Conservation (phyloP, 2,797 vertebrate species). For the Amniataba percoides region DNA sequence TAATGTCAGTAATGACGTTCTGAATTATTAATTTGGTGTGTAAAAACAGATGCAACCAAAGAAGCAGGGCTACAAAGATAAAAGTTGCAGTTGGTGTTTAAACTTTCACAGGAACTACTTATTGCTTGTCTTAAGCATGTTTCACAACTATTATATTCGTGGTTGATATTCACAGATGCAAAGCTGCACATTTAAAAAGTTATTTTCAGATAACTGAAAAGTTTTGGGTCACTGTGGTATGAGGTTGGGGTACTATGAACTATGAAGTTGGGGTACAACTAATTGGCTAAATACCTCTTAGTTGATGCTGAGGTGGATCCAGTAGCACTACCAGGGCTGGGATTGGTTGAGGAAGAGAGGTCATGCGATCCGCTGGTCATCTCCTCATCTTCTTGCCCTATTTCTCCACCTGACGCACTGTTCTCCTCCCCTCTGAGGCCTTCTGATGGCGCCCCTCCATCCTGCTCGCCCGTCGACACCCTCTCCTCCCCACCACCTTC, state of each 20-base stretch:
- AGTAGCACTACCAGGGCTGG: constrained; percentile 74
- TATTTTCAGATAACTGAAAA: not conserved
- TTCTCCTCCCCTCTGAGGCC: constrained; percentile 53
- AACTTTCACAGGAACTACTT: not conserved
- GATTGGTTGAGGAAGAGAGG: constrained; percentile 73
- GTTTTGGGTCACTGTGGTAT: not conserved
- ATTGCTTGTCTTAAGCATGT: not conserved
- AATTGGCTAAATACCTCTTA: constrained; percentile 75
- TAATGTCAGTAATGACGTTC: not conserved
- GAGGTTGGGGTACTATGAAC: too few species aligned
- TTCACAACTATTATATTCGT: not conserved
- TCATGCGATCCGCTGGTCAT: constrained; percentile 76
- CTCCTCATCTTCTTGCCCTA: constrained; percentile 80
- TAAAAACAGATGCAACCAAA: not conserved
- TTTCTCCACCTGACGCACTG: constrained; percentile 56
- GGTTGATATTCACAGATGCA: not conserved
- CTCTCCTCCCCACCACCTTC: constrained; percentile 47
- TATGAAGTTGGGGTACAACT: not conserved
- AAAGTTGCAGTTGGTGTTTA: not conserved
- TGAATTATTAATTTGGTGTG: not conserved
- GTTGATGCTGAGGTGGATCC: constrained; percentile 76
- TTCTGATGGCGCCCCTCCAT: constrained; percentile 14
- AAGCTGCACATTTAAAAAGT: not conserved
- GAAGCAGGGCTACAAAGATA: not conserved
- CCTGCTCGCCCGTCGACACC: constrained; percentile 19